These are phyloP conservation scores for Papilio elwesi DNA, from an alignment of 2,888 invertebrate genomes.

Conservation along the genomic window DNA sequence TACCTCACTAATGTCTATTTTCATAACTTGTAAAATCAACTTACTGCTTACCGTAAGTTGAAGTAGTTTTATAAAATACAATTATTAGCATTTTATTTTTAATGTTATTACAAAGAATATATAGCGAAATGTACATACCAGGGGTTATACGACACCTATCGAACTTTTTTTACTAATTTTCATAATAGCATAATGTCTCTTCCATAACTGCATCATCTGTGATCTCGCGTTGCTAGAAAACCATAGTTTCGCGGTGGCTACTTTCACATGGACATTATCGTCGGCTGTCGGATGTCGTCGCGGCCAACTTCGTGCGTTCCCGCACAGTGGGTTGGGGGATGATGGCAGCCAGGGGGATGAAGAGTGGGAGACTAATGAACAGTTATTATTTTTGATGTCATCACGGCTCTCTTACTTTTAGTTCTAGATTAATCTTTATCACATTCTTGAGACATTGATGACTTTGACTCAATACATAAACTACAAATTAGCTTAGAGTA, in stretches of 20 bases:
- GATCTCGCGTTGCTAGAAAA: conserved; percentile 43
- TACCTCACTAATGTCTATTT: too few relatives aligned
- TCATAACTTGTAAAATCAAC: too few relatives aligned
- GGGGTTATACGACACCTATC: too few relatives aligned
- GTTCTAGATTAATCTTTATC: background rate
- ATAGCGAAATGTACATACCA: too few relatives aligned
- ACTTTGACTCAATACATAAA: too few relatives aligned
- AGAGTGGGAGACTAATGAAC: conserved; percentile 49
- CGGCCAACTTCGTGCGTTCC: conserved; percentile 77
- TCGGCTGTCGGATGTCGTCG: conserved; percentile 70
- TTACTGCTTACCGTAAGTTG: too few relatives aligned
- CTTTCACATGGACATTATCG: conserved; percentile 76
- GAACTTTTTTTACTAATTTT: too few relatives aligned
- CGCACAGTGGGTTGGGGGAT: conserved; percentile 48
- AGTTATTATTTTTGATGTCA: conserved; percentile 54
- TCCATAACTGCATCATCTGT: background rate
- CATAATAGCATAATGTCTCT: background rate
- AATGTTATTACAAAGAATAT: too few relatives aligned
- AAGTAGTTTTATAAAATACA: too few relatives aligned
- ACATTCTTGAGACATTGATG: too few relatives aligned
- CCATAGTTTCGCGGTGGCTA: conserved; percentile 67
- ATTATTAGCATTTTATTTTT: too few relatives aligned
- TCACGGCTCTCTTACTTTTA: background rate
- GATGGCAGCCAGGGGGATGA: conserved; percentile 38
- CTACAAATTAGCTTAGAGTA: too few relatives aligned